phyloP scores from a whole-genome alignment of 2,113 vertebrate genomes.

The Heterochromis multidens region DNA sequence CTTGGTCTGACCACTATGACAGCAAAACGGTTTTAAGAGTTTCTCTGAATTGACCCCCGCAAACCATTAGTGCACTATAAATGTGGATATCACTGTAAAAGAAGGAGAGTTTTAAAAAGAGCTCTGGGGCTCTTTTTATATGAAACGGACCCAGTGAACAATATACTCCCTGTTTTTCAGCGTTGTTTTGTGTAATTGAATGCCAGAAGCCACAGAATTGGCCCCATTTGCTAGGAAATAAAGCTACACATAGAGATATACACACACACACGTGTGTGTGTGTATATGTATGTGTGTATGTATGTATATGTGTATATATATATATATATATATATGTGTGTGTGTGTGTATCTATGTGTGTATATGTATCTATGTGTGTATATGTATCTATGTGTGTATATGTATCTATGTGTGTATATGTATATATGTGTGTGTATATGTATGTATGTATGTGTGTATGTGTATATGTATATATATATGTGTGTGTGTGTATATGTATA shows the following conservation, averaged over 20 bases:
- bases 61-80: neutral
- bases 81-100: neutral
- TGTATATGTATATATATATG: too few species aligned
- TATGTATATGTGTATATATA: too few species aligned
- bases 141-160: neutral
- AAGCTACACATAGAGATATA: neutral
- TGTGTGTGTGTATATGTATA: too few species aligned
- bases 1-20: neutral
- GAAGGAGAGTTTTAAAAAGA: neutral
- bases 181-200: slow-evolving; percentile 12
- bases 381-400: too few species aligned
- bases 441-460: too few species aligned
- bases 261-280: neutral
- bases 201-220: slow-evolving; percentile 17
- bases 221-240: slow-evolving; percentile 18
- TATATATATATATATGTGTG: neutral
- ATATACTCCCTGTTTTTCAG: neutral
- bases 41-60: neutral
- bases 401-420: too few species aligned
- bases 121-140: slow-evolving; percentile 3
- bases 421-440: too few species aligned
- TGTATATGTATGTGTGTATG: rapidly evolving
- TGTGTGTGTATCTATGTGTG: too few species aligned
- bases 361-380: too few species aligned
- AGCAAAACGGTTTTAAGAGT: neutral